phyloP scores from a whole-genome alignment of 2,113 vertebrate genomes.

The Urocolius indicus region DNA sequence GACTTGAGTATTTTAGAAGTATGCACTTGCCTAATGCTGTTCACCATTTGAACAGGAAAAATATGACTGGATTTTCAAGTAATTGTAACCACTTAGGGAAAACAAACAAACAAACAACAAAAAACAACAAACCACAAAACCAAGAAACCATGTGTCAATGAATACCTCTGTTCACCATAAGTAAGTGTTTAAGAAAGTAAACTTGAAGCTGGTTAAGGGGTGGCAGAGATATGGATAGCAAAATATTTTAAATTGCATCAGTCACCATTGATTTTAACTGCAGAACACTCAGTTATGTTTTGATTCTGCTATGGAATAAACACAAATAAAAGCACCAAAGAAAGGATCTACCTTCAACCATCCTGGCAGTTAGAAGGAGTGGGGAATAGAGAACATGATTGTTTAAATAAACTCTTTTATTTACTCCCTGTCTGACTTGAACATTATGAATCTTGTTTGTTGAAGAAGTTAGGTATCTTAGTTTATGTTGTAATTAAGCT shows the following conservation, averaged over 20 bases:
- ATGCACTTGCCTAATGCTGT: not conserved
- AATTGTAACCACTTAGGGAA: not conserved
- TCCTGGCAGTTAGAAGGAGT: not conserved
- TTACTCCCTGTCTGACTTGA: not conserved
- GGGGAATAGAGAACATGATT: not conserved
- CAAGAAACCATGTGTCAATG: not conserved
- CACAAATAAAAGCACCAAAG: not conserved
- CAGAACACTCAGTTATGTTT: not conserved
- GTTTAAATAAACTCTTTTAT: not conserved
- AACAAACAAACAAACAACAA: not conserved
- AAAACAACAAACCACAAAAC: not conserved
- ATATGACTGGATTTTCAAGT: not conserved
- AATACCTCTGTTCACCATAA: not conserved
- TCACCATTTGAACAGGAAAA: not conserved
- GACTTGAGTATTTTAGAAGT: not conserved
- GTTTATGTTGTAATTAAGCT: not conserved
- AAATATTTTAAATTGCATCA: not conserved
- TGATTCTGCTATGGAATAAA: not conserved
- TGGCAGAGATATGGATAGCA: not conserved
- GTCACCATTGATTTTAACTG: not conserved
- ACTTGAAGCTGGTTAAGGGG: not conserved
- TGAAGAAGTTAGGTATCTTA: not conserved
- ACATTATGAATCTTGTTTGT: not conserved
- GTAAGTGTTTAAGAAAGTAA: not conserved
- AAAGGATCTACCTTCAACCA: not conserved